Percentiles rank a stretch among this genome's conserved stretches.
Evolutionary conservation across 1,140 invertebrate species (phyloP).

Genomic region (Scylla paramamosain): DNA sequence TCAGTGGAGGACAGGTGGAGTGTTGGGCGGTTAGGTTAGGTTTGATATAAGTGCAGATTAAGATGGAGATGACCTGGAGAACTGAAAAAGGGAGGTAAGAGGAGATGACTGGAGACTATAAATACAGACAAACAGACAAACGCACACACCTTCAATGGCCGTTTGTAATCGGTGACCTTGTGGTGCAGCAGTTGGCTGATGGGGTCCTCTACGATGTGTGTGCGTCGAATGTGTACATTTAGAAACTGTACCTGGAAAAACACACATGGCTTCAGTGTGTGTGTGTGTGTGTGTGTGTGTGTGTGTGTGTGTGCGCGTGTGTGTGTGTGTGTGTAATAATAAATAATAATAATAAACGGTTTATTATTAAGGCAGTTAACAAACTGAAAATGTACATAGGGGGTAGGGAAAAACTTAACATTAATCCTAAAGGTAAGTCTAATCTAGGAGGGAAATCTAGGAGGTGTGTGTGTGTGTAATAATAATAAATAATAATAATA

Average conservation of each 20-base stretch:
- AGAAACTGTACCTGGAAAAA: slow-evolving; percentile 91
- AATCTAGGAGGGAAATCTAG: too few relatives aligned
- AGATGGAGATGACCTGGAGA: neutral
- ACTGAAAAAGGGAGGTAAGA: neutral
- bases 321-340: too few relatives aligned
- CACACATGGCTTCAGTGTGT: neutral
- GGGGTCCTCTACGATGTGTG: slow-evolving; percentile 94
- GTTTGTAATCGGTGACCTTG: slow-evolving; percentile 90
- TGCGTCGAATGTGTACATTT: slow-evolving; percentile 89
- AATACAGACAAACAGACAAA: neutral
- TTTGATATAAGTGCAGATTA: neutral
- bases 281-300: neutral
- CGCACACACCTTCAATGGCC: slow-evolving; percentile 88
- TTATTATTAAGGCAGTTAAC: too few relatives aligned
- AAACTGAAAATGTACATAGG: too few relatives aligned
- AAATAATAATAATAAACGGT: too few relatives aligned
- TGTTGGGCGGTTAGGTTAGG: neutral
- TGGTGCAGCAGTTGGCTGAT: slow-evolving; percentile 88
- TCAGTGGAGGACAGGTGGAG: neutral
- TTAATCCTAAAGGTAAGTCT: too few relatives aligned
- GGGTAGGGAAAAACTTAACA: too few relatives aligned
- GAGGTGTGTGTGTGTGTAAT: too few relatives aligned
- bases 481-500: too few relatives aligned
- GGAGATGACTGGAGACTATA: too few relatives aligned
- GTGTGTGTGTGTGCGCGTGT: too few relatives aligned